Evolutionary conservation across 2,113 vertebrate genomes (phyloP).

Genomic region (Oenanthe oenanthe): DNA sequence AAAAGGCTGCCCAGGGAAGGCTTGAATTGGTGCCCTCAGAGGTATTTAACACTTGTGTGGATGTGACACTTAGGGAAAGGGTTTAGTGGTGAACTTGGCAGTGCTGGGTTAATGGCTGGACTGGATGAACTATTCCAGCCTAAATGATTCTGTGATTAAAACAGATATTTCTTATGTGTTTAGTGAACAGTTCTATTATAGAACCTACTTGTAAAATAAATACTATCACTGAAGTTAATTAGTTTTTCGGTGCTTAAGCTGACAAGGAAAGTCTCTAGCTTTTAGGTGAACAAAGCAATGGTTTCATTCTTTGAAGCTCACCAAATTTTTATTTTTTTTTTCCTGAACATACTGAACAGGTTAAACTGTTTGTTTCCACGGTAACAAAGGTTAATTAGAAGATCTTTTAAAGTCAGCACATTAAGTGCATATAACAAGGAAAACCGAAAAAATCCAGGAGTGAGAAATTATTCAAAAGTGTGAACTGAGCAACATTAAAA

Average conservation of each 20-base stretch:
- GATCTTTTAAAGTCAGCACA: not conserved
- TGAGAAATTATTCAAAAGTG: not conserved
- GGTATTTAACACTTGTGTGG: not conserved
- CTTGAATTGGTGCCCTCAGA: not conserved
- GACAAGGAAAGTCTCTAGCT: not conserved
- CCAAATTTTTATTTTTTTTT: not conserved
- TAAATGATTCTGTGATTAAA: not conserved
- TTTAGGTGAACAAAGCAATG: not conserved
- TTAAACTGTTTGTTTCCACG: slow-evolving; percentile 32
- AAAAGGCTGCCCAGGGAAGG: not conserved
- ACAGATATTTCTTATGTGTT: not conserved
- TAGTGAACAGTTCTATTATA: not conserved
- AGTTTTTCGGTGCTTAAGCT: not conserved
- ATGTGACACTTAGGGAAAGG: not conserved
- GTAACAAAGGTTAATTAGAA: slow-evolving; percentile 53
- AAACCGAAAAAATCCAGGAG: not conserved
- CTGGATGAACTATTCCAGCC: not conserved
- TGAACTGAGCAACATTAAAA: not conserved
- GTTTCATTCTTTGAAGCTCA: not conserved
- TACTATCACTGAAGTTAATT: not conserved
- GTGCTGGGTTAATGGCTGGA: not conserved
- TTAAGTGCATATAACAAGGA: not conserved
- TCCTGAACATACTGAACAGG: not conserved
- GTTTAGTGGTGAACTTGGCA: not conserved
- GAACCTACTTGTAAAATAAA: not conserved